Evolutionary conservation across 92 coral and sea anemone genomes (phyloP).

Genomic region (Pocillopora grandis): DNA sequence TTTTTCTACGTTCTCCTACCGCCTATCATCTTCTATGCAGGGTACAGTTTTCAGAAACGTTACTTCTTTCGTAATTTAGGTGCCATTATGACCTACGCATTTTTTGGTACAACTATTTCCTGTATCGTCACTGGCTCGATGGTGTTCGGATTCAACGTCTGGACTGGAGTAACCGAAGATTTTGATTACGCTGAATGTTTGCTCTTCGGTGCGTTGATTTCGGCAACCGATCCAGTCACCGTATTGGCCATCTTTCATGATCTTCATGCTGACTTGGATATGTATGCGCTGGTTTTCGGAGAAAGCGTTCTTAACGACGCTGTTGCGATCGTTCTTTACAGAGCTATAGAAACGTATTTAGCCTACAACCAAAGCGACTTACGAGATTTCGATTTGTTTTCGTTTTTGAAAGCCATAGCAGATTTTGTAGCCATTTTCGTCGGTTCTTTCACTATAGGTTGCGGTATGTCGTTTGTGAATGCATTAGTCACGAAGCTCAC

Average conservation of each 20-base stretch:
- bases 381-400: conserved; percentile 89
- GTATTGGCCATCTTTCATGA: conserved; percentile 91
- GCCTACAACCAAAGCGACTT: conserved; percentile 94
- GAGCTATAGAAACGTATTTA: conserved; percentile 95
- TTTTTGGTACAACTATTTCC: conserved; percentile 92
- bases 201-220: conserved; percentile 91
- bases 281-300: conserved; percentile 97
- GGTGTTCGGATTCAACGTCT: conserved; percentile 82
- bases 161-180: conserved; percentile 85
- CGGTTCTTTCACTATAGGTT: conserved; percentile 91
- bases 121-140: conserved; percentile 85
- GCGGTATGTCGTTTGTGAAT: conserved; percentile 93
- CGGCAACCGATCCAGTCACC: conserved; percentile 98
- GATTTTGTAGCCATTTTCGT: conserved; percentile 89
- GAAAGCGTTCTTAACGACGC: conserved; percentile 98
- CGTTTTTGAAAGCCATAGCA: conserved; percentile 76
- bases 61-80: conserved; percentile 95
- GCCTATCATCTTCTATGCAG: conserved; percentile 97
- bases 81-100: conserved; percentile 97
- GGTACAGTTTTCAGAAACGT: conserved; percentile 96
- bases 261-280: conserved; percentile 94
- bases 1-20: conserved; percentile 95
- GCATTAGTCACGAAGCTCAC: conserved; percentile 94
- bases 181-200: conserved; percentile 96
- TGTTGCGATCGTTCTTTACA: conserved; percentile 88